Conservation (phyloP, 2,888 invertebrate species). For the Hylaea fasciaria region DNA sequence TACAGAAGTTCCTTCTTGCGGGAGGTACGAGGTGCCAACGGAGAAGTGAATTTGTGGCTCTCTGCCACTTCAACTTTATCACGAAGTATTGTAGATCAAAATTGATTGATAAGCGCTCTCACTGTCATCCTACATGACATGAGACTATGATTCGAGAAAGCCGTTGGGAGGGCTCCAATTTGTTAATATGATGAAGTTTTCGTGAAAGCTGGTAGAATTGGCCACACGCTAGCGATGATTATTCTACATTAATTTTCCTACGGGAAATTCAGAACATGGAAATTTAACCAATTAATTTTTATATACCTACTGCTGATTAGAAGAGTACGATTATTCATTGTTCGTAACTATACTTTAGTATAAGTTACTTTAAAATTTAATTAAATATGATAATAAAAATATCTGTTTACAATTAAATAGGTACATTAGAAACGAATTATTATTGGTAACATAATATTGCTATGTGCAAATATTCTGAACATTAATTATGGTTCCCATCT, state of each 20-base stretch:
- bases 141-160: conserved; percentile 44
- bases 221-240: neutral
- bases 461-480: too few species aligned
- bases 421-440: too few species aligned
- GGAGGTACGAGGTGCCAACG: conserved; percentile 52
- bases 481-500: neutral
- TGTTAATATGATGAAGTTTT: conserved; percentile 23
- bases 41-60: conserved; percentile 8
- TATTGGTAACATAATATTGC: too few species aligned
- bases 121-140: conserved; percentile 41
- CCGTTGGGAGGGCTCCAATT: conserved; percentile 21
- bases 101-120: neutral
- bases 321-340: too few species aligned
- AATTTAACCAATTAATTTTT: too few species aligned
- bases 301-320: too few species aligned
- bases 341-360: too few species aligned
- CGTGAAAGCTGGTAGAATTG: conserved; percentile 30
- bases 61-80: conserved; percentile 15
- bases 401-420: too few species aligned
- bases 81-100: conserved; percentile 8
- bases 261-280: neutral
- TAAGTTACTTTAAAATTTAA: too few species aligned
- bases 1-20: conserved; percentile 58
- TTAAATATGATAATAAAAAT: too few species aligned
- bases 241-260: too few species aligned